Base-by-base conservation (phyloP, 1,140 invertebrate genomes). In the Copidosoma floridanum region DNA sequence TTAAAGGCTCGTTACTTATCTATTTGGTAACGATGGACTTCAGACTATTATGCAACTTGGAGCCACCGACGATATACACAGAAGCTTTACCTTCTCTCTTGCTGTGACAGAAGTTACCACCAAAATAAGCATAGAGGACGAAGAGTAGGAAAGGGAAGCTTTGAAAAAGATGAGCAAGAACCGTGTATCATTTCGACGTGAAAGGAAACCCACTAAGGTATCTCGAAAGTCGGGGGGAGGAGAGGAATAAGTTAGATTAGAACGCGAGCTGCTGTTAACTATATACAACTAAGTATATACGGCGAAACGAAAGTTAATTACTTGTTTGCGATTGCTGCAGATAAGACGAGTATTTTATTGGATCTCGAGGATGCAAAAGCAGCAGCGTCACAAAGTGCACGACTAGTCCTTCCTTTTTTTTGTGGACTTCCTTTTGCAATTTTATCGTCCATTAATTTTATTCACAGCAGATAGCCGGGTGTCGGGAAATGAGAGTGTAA, bases 21-120 rank as follows among this genome's bases (percentile, higher is more conserved):
- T 68, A 54, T 73, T 72, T 71, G 70, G 64, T 73, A 73, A 73
- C 72, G 65, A 65, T 57, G 60, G 65, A 66, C 59, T 63, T 46
- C n/a, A n/a, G 60, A 70, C 62, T 71, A 71, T 72, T 72, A 68
- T 11, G 26, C 18, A 48, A 18, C 16, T 12, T 21, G 40, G 27
- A 26, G 27, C 27, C 38, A n/a, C 38, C 14, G 16, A n/a, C 46
- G 55, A 58, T 58, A 51, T 43, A 58, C 46, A 58, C 47, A 27
- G 12, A 43, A 21, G 18, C 20, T 47, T 2, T n/a, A n/a, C n/a
- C n/a, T n/a, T n/a, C n/a, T n/a, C n/a, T n/a, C n/a, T n/a, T n/a
- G n/a, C n/a, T n/a, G n/a, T n/a, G n/a, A 38, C 26, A 35, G 46
- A 40, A 59, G 26, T 58, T 58, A 58, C 51, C 32, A 44, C 47